These are phyloP conservation scores for Gallinago stenura DNA, from an alignment of 2,797 vertebrate genomes.

Conservation along the genomic window DNA sequence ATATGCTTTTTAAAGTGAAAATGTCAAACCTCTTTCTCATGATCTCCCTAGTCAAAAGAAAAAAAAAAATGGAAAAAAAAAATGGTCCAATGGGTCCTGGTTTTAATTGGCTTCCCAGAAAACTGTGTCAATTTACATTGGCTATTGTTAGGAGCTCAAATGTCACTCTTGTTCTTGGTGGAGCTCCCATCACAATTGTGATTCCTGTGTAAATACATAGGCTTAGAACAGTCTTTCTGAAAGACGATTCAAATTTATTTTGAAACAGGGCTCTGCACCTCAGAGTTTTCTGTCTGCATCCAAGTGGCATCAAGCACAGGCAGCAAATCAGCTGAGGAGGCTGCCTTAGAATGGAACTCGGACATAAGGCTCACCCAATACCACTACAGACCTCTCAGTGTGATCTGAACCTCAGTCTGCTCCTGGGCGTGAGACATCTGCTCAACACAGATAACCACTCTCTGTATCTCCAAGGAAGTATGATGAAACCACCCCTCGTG, in stretches of 20 bases:
- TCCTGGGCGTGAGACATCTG: not conserved
- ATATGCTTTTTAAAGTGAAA: not conserved
- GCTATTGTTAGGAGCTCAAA: not conserved
- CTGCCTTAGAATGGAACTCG: not conserved
- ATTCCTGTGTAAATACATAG: not conserved
- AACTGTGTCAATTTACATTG: rapidly evolving
- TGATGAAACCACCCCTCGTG: rapidly evolving
- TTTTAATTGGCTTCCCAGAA: not conserved
- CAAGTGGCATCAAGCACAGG: not conserved
- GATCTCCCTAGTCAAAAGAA: not conserved
- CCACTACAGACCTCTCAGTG: not conserved
- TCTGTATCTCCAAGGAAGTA: not conserved
- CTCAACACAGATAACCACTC: not conserved
- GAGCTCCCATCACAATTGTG: not conserved
- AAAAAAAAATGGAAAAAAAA: rapidly evolving
- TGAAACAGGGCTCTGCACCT: not conserved
- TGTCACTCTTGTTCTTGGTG: not conserved
- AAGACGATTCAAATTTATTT: not conserved
- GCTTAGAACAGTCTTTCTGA: not conserved
- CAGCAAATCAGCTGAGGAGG: not conserved
- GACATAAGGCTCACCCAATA: rapidly evolving
- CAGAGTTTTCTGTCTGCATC: not conserved
- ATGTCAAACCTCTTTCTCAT: not conserved
- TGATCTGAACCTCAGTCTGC: not conserved
- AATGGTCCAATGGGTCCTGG: no score